phyloP scores from a whole-genome alignment of 2,888 invertebrate species.

The Trachelus troglodyta region DNA sequence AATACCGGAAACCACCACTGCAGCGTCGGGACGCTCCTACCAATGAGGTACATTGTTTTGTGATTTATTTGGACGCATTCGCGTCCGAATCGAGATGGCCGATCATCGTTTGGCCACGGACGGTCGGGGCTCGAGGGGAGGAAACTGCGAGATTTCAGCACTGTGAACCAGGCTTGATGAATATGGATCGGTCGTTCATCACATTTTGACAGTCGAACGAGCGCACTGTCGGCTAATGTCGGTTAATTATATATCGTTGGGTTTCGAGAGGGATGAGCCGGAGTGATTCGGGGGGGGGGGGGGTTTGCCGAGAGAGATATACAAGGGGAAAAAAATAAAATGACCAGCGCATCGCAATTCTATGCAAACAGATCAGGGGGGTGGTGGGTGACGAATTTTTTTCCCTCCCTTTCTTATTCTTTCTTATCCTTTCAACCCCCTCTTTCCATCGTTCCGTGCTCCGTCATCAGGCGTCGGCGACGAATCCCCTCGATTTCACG shows the following conservation, averaged over 20 bases:
- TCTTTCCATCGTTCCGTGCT: neutral
- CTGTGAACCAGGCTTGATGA: slow-evolving; percentile 24
- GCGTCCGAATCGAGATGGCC: neutral
- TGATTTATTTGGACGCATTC: neutral
- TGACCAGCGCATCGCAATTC: neutral
- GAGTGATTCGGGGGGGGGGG: neutral
- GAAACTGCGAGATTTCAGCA: neutral
- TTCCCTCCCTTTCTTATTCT: neutral
- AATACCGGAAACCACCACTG: neutral
- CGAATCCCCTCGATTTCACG: neutral
- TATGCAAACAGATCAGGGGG: neutral
- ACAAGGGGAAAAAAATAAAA: neutral
- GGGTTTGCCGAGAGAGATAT: neutral
- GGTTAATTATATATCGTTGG: slow-evolving; percentile 28
- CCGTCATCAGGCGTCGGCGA: neutral
- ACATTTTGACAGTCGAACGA: slow-evolving; percentile 29
- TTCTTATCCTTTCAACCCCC: neutral
- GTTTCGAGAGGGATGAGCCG: neutral
- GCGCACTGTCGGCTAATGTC: slow-evolving; percentile 18
- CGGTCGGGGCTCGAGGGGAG: neutral
- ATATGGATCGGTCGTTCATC: slow-evolving; percentile 37
- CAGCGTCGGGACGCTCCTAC: neutral
- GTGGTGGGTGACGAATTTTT: neutral
- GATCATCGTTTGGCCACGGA: neutral
- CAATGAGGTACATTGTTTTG: neutral